These are phyloP conservation scores for Suillia variegata DNA, from an alignment of 2,888 invertebrate species.

Conservation along the genomic window DNA sequence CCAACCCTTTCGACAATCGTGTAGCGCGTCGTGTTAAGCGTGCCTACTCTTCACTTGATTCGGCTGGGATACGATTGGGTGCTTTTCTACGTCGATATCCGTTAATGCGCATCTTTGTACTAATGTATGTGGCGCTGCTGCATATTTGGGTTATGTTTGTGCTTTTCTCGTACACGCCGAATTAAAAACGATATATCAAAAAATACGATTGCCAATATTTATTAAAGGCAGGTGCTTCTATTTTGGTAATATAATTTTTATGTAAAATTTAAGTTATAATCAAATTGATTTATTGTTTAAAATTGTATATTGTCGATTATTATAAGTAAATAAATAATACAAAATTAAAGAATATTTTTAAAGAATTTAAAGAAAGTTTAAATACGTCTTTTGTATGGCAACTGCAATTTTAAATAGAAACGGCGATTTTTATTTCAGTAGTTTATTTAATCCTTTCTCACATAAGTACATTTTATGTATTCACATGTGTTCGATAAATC, in stretches of 20 bases:
- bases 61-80: constrained; percentile 78
- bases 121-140: constrained; percentile 83
- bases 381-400: too few relatives aligned
- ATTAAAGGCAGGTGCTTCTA: neutral
- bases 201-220: neutral
- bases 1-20: constrained; percentile 77
- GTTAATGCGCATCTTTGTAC: constrained; percentile 78
- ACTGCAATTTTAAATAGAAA: too few relatives aligned
- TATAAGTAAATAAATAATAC: too few relatives aligned
- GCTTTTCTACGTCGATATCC: constrained; percentile 82
- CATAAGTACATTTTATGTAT: too few relatives aligned
- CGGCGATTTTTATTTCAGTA: too few relatives aligned
- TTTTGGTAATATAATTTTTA: neutral
- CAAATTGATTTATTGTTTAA: constrained; percentile 34
- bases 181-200: constrained; percentile 38
- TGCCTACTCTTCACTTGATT: constrained; percentile 77
- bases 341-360: too few relatives aligned
- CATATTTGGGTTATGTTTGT: constrained; percentile 85
- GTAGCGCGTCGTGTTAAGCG: constrained; percentile 77
- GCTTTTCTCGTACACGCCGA: constrained; percentile 69
- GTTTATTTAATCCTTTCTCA: too few relatives aligned
- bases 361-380: too few relatives aligned
- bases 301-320: too few relatives aligned
- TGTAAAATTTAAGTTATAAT: neutral
- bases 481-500: too few relatives aligned